Evolutionary conservation across 2,797 vertebrate genomes (phyloP).

Genomic region (Galago senegalensis): DNA sequence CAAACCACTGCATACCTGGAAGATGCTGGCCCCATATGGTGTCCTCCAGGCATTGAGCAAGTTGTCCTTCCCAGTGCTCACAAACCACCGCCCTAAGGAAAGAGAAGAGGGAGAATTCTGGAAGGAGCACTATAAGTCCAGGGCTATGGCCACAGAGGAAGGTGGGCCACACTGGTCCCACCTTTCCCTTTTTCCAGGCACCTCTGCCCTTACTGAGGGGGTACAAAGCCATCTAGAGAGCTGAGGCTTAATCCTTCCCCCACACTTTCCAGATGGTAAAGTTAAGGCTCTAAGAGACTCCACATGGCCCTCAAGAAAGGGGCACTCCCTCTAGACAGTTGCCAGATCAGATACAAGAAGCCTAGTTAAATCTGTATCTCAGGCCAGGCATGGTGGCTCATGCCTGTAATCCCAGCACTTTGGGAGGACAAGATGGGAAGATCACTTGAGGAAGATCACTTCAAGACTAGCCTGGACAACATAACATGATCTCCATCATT

Average conservation of each 20-base stretch:
- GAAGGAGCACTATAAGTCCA: too few relatives aligned
- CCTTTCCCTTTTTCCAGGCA: background rate
- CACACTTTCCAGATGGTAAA: background rate
- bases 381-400: accelerated
- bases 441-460: background rate
- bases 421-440: background rate
- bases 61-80: conserved; percentile 96
- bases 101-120: accelerated
- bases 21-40: conserved; percentile 95
- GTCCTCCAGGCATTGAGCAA: conserved; percentile 94
- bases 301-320: background rate
- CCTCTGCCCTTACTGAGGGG: background rate
- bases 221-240: background rate
- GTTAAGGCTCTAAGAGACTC: background rate
- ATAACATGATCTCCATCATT: background rate
- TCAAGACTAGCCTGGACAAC: background rate
- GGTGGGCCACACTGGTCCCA: background rate
- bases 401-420: background rate
- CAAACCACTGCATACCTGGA: conserved; percentile 90
- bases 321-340: background rate
- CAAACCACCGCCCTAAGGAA: conserved; percentile 94
- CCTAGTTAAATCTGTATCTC: background rate
- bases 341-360: background rate
- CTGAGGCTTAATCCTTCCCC: too few relatives aligned
- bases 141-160: too few relatives aligned